Conservation (phyloP, 2,888 invertebrate species). For the Spodoptera picta region DNA sequence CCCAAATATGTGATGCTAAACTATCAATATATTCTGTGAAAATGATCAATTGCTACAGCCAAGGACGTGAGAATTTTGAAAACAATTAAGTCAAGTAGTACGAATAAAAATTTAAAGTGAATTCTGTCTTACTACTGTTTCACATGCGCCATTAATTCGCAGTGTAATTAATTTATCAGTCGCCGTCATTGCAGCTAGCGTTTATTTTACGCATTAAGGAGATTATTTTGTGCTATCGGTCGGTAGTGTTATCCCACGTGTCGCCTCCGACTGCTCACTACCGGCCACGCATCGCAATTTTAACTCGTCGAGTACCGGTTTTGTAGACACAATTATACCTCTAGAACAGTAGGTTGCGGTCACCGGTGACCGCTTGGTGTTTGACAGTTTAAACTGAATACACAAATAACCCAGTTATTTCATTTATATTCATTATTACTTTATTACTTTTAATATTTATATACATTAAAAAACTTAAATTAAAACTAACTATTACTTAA, state of each 20-base stretch:
- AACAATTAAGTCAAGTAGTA: constrained; percentile 16
- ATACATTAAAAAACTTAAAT: no score
- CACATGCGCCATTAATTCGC: constrained; percentile 55
- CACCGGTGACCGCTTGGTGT: no score
- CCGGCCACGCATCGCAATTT: constrained; percentile 29
- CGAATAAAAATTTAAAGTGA: constrained; percentile 36
- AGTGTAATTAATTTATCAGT: constrained; percentile 63
- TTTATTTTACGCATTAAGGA: constrained; percentile 66
- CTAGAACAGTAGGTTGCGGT: no score
- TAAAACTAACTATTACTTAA: no score
- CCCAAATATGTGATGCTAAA: no score
- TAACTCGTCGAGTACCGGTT: no score
- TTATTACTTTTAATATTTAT: no score
- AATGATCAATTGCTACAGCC: background rate
- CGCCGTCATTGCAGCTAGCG: constrained; percentile 62
- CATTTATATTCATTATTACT: constrained; percentile 7
- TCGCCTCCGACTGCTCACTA: constrained; percentile 49
- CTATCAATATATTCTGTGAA: background rate
- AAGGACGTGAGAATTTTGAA: constrained; percentile 5
- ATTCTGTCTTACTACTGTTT: constrained; percentile 27
- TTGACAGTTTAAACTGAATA: constrained; percentile 48
- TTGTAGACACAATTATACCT: no score
- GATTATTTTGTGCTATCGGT: constrained; percentile 68
- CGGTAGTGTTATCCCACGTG: constrained; percentile 67
- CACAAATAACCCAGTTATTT: constrained; percentile 17